Conservation (phyloP, 1,140 invertebrate genomes). For the Colletes gigas region DNA sequence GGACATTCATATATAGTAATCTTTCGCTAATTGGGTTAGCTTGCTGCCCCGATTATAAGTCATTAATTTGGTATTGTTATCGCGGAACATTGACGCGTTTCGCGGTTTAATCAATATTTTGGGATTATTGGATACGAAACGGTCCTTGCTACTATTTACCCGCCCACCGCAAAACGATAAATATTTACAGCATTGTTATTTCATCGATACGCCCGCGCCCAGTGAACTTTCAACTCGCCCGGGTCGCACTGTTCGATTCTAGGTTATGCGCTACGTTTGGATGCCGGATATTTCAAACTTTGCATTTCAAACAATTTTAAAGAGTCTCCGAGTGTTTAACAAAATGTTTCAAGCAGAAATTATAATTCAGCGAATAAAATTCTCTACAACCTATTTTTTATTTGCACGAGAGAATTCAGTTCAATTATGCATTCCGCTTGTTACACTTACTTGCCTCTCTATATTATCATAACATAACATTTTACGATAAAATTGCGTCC, state of each 20-base stretch:
- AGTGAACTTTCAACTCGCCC: not conserved
- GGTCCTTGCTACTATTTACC: not conserved
- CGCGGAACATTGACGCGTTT: not conserved
- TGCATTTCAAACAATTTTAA: not conserved
- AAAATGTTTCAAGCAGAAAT: too few species aligned
- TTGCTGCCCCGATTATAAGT: not conserved
- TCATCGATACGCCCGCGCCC: not conserved
- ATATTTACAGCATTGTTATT: constrained; percentile 33
- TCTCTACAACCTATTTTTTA: too few species aligned
- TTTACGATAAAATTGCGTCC: too few species aligned
- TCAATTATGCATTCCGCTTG: too few species aligned
- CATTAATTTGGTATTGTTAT: constrained; percentile 28
- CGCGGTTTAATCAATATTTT: constrained; percentile 33
- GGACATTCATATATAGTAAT: not conserved
- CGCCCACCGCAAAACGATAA: not conserved
- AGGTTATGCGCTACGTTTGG: not conserved
- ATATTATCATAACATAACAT: too few species aligned
- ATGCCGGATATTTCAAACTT: not conserved
- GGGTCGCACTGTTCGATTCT: not conserved
- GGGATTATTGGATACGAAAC: constrained; percentile 33
- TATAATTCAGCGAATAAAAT: too few species aligned
- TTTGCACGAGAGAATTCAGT: too few species aligned
- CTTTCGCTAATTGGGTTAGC: not conserved
- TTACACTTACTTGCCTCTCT: too few species aligned
- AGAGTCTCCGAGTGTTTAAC: not conserved